A percentile compares a stretch with the other conserved stretches of the same genome.
Conservation (phyloP, 2,797 vertebrate species). For the Brotula barbata region DNA sequence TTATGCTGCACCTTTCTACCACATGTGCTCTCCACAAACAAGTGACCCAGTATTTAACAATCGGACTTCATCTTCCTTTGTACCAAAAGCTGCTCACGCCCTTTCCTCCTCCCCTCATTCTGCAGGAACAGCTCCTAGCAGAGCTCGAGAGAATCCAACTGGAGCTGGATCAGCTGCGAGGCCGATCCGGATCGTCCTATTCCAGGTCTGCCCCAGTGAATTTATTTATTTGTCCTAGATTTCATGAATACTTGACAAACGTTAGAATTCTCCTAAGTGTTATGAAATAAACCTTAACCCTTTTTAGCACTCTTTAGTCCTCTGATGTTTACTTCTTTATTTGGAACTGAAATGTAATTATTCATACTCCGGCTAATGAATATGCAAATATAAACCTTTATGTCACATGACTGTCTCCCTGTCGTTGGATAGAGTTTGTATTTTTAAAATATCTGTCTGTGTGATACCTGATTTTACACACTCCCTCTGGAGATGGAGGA, state of each 20-base stretch:
- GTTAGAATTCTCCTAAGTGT: slow-evolving; percentile 23
- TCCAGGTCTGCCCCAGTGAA: slow-evolving; percentile 81
- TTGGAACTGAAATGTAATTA: slow-evolving; percentile 15
- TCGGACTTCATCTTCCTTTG: background rate
- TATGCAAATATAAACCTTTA: slow-evolving; percentile 20
- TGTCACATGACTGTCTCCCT: slow-evolving; percentile 5
- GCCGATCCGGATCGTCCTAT: slow-evolving; percentile 87
- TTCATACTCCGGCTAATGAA: slow-evolving; percentile 24
- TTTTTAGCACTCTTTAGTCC: slow-evolving; percentile 22
- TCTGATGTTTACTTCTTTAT: background rate
- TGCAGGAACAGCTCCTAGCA: slow-evolving; percentile 88
- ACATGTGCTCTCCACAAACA: background rate
- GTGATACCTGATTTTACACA: slow-evolving; percentile 7
- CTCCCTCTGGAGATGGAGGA: slow-evolving; percentile 16
- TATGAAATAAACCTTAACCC: background rate
- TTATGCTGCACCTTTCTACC: background rate
- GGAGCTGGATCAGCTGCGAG: slow-evolving; percentile 90
- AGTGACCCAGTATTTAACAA: background rate
- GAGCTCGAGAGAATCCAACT: slow-evolving; percentile 92
- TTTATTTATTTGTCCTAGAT: slow-evolving; percentile 27
- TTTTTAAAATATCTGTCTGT: slow-evolving; percentile 1
- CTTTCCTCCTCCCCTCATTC: slow-evolving; percentile 17
- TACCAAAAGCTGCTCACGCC: background rate
- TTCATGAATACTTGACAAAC: slow-evolving; percentile 31
- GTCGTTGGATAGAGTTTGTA: background rate